Conservation (phyloP, 2,888 invertebrate genomes). For the Patella caerulea region DNA sequence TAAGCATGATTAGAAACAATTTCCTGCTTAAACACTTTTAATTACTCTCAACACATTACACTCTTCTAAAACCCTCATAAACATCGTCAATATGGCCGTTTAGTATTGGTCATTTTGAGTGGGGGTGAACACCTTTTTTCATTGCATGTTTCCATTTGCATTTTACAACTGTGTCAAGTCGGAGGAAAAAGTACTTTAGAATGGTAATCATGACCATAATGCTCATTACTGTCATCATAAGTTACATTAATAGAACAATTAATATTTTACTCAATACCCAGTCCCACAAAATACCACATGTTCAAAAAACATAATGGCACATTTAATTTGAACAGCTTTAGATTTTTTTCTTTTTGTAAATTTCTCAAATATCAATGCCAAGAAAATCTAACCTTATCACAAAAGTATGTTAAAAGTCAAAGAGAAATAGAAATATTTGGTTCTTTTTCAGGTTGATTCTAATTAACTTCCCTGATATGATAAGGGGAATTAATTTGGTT, state of each 20-base stretch:
- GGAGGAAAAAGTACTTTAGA: neutral
- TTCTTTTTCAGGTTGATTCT: too few relatives aligned
- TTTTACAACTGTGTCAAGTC: conserved; percentile 3
- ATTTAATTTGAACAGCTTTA: too few relatives aligned
- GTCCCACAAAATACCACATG: too few relatives aligned
- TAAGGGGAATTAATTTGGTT: too few relatives aligned
- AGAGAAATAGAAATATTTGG: too few relatives aligned
- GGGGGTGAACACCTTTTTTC: neutral
- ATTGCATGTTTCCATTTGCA: neutral
- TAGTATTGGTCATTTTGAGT: neutral
- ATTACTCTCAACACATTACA: conserved; percentile 2
- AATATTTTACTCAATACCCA: neutral
- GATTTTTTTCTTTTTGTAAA: too few relatives aligned
- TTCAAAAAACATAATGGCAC: too few relatives aligned
- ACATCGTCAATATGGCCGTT: conserved; percentile 2
- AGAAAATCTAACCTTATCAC: too few relatives aligned
- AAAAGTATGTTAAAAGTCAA: too few relatives aligned
- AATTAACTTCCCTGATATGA: too few relatives aligned
- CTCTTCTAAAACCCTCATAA: neutral
- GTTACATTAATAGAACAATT: conserved; percentile 7
- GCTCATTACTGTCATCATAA: conserved; percentile 10
- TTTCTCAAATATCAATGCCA: too few relatives aligned
- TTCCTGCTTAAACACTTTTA: conserved; percentile 6
- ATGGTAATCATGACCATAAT: neutral
- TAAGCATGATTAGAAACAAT: conserved; percentile 13